These are phyloP conservation scores for Hemibagrus wyckioides DNA, from an alignment of 2,113 vertebrate genomes.

Conservation along the genomic window DNA sequence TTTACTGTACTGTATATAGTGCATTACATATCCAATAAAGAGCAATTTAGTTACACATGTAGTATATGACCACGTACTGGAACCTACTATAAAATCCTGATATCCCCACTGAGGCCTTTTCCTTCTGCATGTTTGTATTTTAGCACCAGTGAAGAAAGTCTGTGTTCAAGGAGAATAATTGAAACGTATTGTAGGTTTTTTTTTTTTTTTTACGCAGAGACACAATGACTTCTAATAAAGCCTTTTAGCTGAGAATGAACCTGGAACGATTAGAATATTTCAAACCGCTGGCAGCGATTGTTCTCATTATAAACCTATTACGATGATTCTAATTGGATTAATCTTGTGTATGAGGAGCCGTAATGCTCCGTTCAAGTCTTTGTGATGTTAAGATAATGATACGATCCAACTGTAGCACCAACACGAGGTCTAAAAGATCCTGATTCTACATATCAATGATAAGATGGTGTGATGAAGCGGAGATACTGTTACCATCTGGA, in stretches of 20 bases:
- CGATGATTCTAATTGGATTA: constrained; percentile 54
- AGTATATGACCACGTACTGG: background rate
- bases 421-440: background rate
- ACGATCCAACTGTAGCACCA: background rate
- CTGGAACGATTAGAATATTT: background rate
- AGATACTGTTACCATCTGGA: background rate
- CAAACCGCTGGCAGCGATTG: background rate
- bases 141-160: background rate
- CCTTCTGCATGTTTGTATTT: constrained; percentile 3
- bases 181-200: background rate
- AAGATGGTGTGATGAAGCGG: background rate
- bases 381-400: constrained; percentile 15
- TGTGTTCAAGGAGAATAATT: background rate
- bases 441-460: no score
- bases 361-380: background rate
- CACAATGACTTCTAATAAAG: constrained; percentile 31
- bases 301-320: constrained; percentile 25
- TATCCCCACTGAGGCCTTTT: background rate
- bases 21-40: background rate
- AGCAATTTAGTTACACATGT: constrained; percentile 2
- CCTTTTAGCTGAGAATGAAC: constrained; percentile 14
- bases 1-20: background rate
- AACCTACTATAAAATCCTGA: background rate
- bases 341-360: constrained; percentile 53
- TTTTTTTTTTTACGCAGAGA: background rate